Conservation (phyloP, 2,888 invertebrate species). For the Leptopilina syphax region DNA sequence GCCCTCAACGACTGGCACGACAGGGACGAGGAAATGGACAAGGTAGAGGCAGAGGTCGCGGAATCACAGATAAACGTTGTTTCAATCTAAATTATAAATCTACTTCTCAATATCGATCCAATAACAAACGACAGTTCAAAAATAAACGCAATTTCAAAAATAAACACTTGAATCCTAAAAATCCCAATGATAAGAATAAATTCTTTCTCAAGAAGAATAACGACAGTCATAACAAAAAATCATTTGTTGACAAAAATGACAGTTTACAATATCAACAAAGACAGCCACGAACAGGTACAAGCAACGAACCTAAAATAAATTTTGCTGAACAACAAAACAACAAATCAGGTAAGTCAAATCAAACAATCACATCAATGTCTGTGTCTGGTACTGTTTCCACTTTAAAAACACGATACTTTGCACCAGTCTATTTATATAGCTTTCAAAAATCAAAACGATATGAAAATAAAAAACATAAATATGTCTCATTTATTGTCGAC, state of each 20-base stretch:
- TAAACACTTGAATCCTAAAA: not conserved
- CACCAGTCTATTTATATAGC: not conserved
- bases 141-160: not conserved
- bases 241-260: not conserved
- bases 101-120: not conserved
- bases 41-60: not conserved
- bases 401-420: not conserved
- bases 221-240: not conserved
- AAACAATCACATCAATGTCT: not conserved
- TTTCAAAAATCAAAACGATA: not conserved
- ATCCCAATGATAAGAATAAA: not conserved
- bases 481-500: conserved; percentile 44
- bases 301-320: not conserved
- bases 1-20: conserved; percentile 31
- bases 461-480: not conserved
- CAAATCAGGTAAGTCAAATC: not conserved
- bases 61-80: not conserved
- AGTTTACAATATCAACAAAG: not conserved
- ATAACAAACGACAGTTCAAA: not conserved
- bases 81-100: not conserved
- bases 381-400: not conserved
- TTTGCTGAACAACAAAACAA: not conserved
- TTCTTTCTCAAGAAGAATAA: not conserved
- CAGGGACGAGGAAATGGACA: not conserved
- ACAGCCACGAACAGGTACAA: not conserved